Percentiles rank a stretch among this genome's conserved stretches.
Conservation (phyloP, 2,113 vertebrate genomes). For the Leuciscus idus region DNA sequence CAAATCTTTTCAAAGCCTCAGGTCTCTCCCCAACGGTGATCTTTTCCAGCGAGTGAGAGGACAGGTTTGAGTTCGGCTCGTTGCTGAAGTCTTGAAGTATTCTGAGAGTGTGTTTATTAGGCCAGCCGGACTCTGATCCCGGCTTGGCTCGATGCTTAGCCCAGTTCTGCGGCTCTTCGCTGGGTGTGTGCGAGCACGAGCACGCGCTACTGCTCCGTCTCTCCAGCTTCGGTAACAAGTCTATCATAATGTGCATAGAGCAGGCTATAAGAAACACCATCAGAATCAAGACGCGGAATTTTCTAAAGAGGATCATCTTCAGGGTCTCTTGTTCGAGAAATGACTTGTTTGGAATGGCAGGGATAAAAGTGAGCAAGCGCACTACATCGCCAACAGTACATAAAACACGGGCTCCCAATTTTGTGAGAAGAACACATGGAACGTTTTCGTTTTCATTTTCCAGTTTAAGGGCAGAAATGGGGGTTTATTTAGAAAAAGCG, state of each 20-base stretch:
- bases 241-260: constrained; percentile 93
- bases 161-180: constrained; percentile 75
- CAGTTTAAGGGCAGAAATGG: constrained; percentile 64
- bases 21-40: constrained; percentile 65
- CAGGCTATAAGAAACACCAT: constrained; percentile 91
- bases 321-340: constrained; percentile 74
- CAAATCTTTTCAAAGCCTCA: constrained; percentile 59
- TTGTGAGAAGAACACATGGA: constrained; percentile 70
- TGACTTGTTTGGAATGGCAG: constrained; percentile 76
- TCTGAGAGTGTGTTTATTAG: constrained; percentile 91
- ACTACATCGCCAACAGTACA: constrained; percentile 80
- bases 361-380: constrained; percentile 75
- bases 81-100: constrained; percentile 94
- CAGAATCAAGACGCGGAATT: constrained; percentile 90
- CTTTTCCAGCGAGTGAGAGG: constrained; percentile 85
- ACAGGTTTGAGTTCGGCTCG: constrained; percentile 88
- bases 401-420: constrained; percentile 76
- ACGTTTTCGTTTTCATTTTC: constrained; percentile 75
- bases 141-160: constrained; percentile 66
- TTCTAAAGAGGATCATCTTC: constrained; percentile 92
- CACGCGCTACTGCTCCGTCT: constrained; percentile 77
- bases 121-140: constrained; percentile 78
- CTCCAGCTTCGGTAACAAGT: constrained; percentile 91
- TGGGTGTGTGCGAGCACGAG: constrained; percentile 82
- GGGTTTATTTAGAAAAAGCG: not conserved